These are phyloP conservation scores for Sarcophaga caerulescens DNA, from an alignment of 2,888 invertebrate species.

Conservation along the genomic window DNA sequence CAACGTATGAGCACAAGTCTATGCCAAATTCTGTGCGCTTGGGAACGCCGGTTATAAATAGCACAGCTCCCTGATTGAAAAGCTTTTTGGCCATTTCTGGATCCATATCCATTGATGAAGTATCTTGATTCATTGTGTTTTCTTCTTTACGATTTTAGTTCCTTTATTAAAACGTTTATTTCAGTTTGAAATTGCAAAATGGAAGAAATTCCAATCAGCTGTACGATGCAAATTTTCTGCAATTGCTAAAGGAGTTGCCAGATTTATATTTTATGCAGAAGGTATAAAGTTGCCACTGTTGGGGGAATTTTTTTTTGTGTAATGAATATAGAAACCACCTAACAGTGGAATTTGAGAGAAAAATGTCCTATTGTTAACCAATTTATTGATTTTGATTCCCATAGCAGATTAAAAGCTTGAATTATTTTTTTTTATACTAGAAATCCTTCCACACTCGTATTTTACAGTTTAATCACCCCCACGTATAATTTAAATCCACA, in stretches of 20 bases:
- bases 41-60: constrained; percentile 93
- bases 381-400: too few species aligned
- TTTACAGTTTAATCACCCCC: too few species aligned
- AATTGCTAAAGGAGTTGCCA: neutral
- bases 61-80: constrained; percentile 90
- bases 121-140: constrained; percentile 68
- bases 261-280: neutral
- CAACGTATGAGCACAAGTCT: constrained; percentile 94
- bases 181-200: neutral
- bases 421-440: too few species aligned
- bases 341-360: too few species aligned
- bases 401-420: too few species aligned
- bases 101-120: constrained; percentile 84
- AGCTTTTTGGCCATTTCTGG: constrained; percentile 89
- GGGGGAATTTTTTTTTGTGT: neutral
- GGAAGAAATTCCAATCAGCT: constrained; percentile 2
- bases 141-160: neutral
- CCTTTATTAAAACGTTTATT: neutral
- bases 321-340: too few species aligned
- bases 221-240: neutral
- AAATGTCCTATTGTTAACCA: too few species aligned
- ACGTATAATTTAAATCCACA: too few species aligned
- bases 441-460: too few species aligned
- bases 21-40: constrained; percentile 95
- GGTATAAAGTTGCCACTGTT: neutral